A percentile compares a stretch with the other conserved stretches of the same genome.
phyloP scores from a whole-genome alignment of 2,113 vertebrate species.

The Callospermophilus lateralis region DNA sequence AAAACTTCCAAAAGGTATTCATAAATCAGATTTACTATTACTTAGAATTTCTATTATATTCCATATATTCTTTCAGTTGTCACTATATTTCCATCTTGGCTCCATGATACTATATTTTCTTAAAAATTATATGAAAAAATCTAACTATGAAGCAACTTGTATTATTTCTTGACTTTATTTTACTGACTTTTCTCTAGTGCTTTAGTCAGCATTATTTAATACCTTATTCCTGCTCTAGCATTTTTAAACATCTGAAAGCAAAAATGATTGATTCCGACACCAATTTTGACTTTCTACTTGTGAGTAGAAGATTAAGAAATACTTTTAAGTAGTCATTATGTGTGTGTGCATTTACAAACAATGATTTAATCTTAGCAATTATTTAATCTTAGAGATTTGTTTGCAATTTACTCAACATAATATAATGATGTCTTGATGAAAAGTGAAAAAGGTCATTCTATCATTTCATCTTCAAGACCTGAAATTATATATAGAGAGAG shows the following conservation, averaged over 20 bases:
- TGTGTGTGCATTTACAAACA: background rate
- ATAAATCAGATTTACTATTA: background rate
- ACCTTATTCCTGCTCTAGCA: background rate
- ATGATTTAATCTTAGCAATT: too few species aligned
- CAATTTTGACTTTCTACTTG: background rate
- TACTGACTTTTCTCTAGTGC: background rate
- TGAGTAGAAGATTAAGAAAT: background rate
- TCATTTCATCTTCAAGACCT: background rate
- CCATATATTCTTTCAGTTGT: background rate
- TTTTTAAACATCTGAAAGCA: slow-evolving; percentile 24
- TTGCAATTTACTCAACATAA: background rate
- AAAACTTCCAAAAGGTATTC: background rate
- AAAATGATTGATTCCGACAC: background rate
- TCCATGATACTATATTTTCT: background rate
- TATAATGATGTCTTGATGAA: background rate
- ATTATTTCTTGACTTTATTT: slow-evolving; percentile 22
- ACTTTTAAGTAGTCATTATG: background rate
- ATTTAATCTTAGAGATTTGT: background rate
- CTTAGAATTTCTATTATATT: background rate
- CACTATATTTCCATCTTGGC: background rate
- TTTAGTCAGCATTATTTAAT: slow-evolving; percentile 22
- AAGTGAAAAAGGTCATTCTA: background rate
- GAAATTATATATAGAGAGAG: background rate
- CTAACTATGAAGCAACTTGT: background rate
- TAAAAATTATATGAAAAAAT: background rate